phyloP scores from a whole-genome alignment of 2,113 vertebrate genomes.

The Rhagologus leucostigma region DNA sequence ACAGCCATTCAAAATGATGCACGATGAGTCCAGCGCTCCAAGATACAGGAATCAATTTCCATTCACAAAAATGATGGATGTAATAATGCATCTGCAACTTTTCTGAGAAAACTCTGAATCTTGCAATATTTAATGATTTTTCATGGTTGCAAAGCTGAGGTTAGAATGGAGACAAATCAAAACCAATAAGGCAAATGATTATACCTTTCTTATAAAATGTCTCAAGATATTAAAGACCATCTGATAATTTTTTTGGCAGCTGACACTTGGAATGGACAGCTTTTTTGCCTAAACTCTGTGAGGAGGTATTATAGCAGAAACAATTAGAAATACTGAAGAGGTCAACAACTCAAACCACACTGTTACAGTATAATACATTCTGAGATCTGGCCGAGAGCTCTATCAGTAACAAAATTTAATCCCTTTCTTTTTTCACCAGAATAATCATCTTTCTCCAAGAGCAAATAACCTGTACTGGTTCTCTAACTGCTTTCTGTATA shows the following conservation, averaged over 20 bases:
- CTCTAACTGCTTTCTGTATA: neutral
- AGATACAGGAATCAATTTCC: neutral
- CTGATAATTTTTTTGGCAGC: neutral
- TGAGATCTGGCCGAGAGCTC: neutral
- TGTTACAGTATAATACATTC: neutral
- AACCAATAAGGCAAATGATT: neutral
- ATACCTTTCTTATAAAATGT: neutral
- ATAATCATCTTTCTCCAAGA: neutral
- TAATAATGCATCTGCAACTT: neutral
- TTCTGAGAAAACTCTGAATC: neutral
- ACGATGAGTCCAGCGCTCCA: rapidly evolving
- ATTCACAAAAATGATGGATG: neutral
- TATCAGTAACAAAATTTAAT: neutral
- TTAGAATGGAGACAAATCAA: neutral
- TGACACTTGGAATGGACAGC: neutral
- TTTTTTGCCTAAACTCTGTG: neutral
- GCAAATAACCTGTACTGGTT: neutral
- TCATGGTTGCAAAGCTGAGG: neutral
- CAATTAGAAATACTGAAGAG: neutral
- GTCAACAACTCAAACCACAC: neutral
- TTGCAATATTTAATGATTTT: neutral
- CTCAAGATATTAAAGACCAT: neutral
- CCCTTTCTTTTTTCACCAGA: neutral
- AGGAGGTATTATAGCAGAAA: neutral
- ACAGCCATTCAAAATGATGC: neutral